Conservation (phyloP, 2,888 invertebrate genomes). For the Papilio demoleus region DNA sequence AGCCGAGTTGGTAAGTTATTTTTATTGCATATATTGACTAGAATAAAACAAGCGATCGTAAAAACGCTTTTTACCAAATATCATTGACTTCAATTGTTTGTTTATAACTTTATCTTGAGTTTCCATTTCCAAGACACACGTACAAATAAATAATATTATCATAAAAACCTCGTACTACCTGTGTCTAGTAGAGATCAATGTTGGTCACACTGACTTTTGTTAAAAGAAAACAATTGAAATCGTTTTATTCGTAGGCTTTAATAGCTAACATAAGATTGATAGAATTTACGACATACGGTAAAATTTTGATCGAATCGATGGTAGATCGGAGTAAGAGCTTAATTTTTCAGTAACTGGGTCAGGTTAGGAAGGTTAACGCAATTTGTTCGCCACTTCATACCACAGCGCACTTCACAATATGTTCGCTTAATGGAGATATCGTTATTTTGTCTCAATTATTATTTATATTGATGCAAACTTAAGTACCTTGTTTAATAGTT, state of each 20-base stretch:
- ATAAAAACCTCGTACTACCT: too few relatives aligned
- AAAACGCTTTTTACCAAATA: neutral
- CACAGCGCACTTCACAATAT: constrained; percentile 2
- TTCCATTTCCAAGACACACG: neutral
- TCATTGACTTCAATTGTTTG: too few relatives aligned
- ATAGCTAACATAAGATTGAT: too few relatives aligned
- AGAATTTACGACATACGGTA: neutral
- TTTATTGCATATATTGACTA: neutral
- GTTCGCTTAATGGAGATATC: neutral
- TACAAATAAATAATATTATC: neutral
- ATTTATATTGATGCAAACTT: neutral
- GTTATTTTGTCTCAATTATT: neutral
- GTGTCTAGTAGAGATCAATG: too few relatives aligned
- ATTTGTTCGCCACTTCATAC: constrained; percentile 12
- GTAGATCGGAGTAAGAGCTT: neutral
- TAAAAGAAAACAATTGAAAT: neutral
- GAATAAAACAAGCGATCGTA: neutral
- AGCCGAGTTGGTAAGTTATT: too few relatives aligned
- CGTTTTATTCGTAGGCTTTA: neutral
- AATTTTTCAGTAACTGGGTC: constrained; percentile 12
- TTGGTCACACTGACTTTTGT: too few relatives aligned
- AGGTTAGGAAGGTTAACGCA: constrained; percentile 18
- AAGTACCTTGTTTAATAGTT: neutral
- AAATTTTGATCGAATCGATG: neutral
- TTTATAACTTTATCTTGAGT: neutral